These are phyloP conservation scores for Lordiphosa fenestrarum DNA, from an alignment of 2,888 invertebrate genomes.

Conservation along the genomic window DNA sequence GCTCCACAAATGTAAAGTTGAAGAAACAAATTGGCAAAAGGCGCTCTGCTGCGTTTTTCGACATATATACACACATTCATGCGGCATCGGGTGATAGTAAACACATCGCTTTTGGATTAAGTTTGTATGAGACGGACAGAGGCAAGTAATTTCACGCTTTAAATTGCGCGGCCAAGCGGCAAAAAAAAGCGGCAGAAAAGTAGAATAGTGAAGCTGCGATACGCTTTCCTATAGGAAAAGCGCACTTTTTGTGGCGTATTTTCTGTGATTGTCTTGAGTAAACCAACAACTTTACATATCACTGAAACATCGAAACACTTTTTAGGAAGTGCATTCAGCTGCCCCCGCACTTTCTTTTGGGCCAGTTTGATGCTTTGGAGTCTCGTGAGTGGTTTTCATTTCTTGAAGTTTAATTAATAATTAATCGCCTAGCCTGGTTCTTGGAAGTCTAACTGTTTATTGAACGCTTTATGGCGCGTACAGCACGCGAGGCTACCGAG, in stretches of 20 bases:
- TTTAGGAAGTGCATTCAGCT: too few relatives aligned
- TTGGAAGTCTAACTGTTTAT: slow-evolving; percentile 67
- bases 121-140: neutral
- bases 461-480: slow-evolving; percentile 74
- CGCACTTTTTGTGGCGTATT: too few relatives aligned
- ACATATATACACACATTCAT: neutral
- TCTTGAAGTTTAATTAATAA: slow-evolving; percentile 78
- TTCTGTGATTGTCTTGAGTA: neutral
- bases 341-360: neutral
- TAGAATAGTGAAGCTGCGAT: slow-evolving; percentile 1
- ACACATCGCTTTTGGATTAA: slow-evolving; percentile 11
- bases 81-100: slow-evolving; percentile 2
- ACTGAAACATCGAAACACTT: too few relatives aligned
- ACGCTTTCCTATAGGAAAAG: neutral
- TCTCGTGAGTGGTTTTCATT: slow-evolving; percentile 20
- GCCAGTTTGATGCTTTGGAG: too few relatives aligned
- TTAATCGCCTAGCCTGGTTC: slow-evolving; percentile 62
- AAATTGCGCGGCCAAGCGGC: slow-evolving; percentile 75
- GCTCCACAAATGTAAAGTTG: slow-evolving; percentile 9
- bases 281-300: neutral
- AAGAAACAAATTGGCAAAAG: slow-evolving; percentile 8
- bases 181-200: slow-evolving; percentile 23
- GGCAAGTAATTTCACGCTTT: slow-evolving; percentile 77
- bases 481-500: slow-evolving; percentile 49
- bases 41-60: neutral